phyloP scores from a whole-genome alignment of 1,140 invertebrate genomes.

The Caenorhabditis inopinata region DNA sequence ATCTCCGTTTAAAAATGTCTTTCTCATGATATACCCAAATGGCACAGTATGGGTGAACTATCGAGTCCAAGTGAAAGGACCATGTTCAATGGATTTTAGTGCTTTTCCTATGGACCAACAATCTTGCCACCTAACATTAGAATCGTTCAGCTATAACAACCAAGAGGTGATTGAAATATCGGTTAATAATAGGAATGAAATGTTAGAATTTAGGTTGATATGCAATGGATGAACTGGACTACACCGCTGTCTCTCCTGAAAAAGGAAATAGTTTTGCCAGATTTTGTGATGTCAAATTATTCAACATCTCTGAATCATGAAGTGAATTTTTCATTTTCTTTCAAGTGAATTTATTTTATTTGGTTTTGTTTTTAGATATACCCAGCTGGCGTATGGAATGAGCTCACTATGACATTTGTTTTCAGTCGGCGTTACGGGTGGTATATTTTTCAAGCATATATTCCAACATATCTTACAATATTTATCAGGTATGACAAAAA shows the following conservation, averaged over 20 bases:
- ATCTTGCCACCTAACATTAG: constrained; percentile 53
- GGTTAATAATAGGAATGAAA: not conserved
- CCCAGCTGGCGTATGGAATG: constrained; percentile 58
- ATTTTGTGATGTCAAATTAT: constrained; percentile 56
- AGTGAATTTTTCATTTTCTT: constrained; percentile 6
- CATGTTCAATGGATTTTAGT: constrained; percentile 56
- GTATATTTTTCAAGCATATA: constrained; percentile 61
- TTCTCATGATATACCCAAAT: constrained; percentile 61
- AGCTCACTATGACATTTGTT: constrained; percentile 56
- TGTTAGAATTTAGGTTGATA: constrained; percentile 48
- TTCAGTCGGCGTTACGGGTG: constrained; percentile 56
- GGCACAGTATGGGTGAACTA: constrained; percentile 59
- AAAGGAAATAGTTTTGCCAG: constrained; percentile 53
- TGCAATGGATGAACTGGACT: constrained; percentile 54
- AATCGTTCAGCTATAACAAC: constrained; percentile 60
- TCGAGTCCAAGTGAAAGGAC: constrained; percentile 55
- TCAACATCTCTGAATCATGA: constrained; percentile 56
- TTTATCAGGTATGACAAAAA: constrained; percentile 51
- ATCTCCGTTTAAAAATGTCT: constrained; percentile 57
- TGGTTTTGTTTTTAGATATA: constrained; percentile 46
- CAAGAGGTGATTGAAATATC: too few relatives aligned
- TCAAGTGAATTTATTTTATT: not conserved
- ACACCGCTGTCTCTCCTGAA: constrained; percentile 51
- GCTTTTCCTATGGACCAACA: constrained; percentile 57
- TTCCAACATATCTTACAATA: constrained; percentile 60